Evolutionary conservation across 2,797 vertebrate species (phyloP).

Genomic region (Corythornis leucogaster): DNA sequence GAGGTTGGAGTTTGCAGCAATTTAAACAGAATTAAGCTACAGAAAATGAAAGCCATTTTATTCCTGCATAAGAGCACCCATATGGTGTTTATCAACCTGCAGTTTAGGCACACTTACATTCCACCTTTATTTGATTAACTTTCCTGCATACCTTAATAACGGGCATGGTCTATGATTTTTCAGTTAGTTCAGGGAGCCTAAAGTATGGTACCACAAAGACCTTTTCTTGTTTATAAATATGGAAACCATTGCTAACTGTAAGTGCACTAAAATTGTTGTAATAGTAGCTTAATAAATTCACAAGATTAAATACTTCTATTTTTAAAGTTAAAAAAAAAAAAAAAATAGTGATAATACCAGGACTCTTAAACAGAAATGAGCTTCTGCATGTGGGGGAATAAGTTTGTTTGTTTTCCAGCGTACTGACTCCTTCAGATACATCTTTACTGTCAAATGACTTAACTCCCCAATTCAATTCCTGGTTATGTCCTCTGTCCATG

Average conservation of each 20-base stretch:
- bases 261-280: not conserved
- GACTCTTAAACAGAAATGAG: not conserved
- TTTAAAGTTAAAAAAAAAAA: not conserved
- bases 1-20: conserved; percentile 41
- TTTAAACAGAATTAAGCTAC: conserved; percentile 60
- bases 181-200: not conserved
- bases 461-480: not conserved
- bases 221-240: not conserved
- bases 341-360: not conserved
- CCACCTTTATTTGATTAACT: conserved; percentile 60
- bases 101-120: conserved; percentile 11
- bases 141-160: not conserved
- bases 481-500: not conserved
- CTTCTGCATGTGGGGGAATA: not conserved
- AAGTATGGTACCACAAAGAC: not conserved
- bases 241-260: not conserved
- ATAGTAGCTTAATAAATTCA: not conserved
- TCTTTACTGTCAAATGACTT: not conserved
- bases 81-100: conserved; percentile 33
- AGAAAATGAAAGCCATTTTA: conserved; percentile 52
- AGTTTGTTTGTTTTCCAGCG: not conserved
- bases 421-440: not conserved
- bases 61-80: conserved; percentile 22
- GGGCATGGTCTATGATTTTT: not conserved
- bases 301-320: not conserved